Evolutionary conservation across 2,113 vertebrate genomes (phyloP).

Genomic region (Tetrao urogallus): DNA sequence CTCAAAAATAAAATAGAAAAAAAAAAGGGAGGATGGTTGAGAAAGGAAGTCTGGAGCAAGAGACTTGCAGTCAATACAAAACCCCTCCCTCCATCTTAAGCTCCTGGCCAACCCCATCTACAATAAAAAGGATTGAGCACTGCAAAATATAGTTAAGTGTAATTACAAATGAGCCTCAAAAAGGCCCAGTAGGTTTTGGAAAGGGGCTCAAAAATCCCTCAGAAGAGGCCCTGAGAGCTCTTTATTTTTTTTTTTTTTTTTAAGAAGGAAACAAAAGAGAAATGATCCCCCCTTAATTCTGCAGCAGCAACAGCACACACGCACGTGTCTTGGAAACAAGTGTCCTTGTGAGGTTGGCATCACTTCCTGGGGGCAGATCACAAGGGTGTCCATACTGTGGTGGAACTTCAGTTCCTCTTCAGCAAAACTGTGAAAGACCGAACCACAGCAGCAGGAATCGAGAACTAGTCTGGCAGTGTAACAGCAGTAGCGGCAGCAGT

Average conservation of each 20-base stretch:
- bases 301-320: not conserved
- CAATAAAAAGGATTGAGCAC: not conserved
- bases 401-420: not conserved
- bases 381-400: not conserved
- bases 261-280: not conserved
- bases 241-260: not conserved
- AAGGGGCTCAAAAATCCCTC: not conserved
- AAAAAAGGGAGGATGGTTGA: not conserved
- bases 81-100: not conserved
- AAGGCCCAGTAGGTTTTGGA: slow-evolving; percentile 2
- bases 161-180: not conserved
- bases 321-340: not conserved
- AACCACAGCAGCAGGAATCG: not conserved
- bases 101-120: not conserved
- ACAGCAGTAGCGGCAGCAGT: not conserved
- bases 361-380: not conserved
- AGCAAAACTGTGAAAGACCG: not conserved
- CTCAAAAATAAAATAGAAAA: not conserved
- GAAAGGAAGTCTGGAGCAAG: not conserved
- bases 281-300: not conserved
- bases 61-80: not conserved
- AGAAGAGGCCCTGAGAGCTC: not conserved
- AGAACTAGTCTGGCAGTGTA: not conserved
- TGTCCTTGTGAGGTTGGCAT: not conserved
- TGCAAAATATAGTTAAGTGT: not conserved